These are phyloP conservation scores for Chelon labrosus DNA, from an alignment of 2,797 vertebrate genomes.

Conservation along the genomic window DNA sequence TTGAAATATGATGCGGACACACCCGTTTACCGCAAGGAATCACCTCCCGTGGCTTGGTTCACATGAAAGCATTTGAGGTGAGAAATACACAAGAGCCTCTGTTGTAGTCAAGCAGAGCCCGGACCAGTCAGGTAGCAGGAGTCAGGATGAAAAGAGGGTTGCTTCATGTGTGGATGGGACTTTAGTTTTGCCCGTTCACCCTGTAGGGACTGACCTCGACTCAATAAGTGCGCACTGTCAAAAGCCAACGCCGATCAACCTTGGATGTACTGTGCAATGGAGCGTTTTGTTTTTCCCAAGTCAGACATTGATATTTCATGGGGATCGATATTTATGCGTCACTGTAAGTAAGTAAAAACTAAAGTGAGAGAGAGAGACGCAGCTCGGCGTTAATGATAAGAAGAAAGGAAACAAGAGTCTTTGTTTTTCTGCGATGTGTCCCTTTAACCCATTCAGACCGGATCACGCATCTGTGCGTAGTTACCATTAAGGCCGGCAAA, in stretches of 20 bases:
- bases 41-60: too few species aligned
- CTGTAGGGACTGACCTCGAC: not conserved
- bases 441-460: too few species aligned
- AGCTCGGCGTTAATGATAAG: slow-evolving; percentile 5
- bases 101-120: too few species aligned
- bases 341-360: slow-evolving; percentile 2
- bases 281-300: slow-evolving; percentile 15
- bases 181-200: slow-evolving; percentile 18
- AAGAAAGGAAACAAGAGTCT: not conserved
- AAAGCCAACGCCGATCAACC: not conserved
- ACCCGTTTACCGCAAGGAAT: too few species aligned
- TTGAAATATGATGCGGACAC: too few species aligned
- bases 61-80: too few species aligned
- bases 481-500: too few species aligned
- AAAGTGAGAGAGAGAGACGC: slow-evolving; percentile 19
- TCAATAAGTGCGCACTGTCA: not conserved
- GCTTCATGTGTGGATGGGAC: too few species aligned
- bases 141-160: too few species aligned
- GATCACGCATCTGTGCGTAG: too few species aligned
- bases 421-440: not conserved
- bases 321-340: slow-evolving; percentile 20
- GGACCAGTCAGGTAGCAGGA: too few species aligned
- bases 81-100: too few species aligned
- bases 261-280: not conserved
- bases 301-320: slow-evolving; percentile 55